phyloP scores from a whole-genome alignment of 2,888 invertebrate species.

The Dascillus cervinus region DNA sequence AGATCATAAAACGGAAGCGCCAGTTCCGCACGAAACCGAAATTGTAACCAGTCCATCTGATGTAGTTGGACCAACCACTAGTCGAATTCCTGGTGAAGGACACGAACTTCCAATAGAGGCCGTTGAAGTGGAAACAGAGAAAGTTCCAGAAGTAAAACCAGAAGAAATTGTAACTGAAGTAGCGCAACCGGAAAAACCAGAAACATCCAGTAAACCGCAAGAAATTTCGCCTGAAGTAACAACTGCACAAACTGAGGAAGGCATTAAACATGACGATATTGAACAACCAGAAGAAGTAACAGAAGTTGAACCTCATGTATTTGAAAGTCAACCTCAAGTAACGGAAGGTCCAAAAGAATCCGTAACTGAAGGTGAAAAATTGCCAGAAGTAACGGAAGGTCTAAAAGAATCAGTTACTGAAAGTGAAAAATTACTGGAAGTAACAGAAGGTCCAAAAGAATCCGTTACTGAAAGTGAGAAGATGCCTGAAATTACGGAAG shows the following conservation, averaged over 20 bases:
- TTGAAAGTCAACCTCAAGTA: conserved; percentile 2
- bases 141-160: conserved; percentile 4
- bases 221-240: no score
- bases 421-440: conserved; percentile 4
- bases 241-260: no score
- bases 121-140: neutral
- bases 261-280: conserved; percentile 3
- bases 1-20: conserved; percentile 3
- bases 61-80: conserved; percentile 1
- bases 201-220: no score
- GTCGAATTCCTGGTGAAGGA: conserved; percentile 1
- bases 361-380: conserved; percentile 8
- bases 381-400: conserved; percentile 5
- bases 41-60: conserved; percentile 1
- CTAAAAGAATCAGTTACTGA: conserved; percentile 11
- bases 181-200: no score
- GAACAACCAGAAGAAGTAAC: conserved; percentile 2
- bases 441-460: conserved; percentile 8
- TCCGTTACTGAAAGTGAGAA: conserved; percentile 8
- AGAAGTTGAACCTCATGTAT: no score
- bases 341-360: conserved; percentile 5
- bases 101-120: conserved; percentile 3
- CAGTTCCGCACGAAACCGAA: conserved; percentile 2
- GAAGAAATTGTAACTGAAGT: conserved; percentile 5
- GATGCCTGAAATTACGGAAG: conserved; percentile 9